Evolutionary conservation across 2,113 vertebrate genomes (phyloP), one percentile per base, ranked within the genome.

Genomic region (Mus spicilegus): DNA sequence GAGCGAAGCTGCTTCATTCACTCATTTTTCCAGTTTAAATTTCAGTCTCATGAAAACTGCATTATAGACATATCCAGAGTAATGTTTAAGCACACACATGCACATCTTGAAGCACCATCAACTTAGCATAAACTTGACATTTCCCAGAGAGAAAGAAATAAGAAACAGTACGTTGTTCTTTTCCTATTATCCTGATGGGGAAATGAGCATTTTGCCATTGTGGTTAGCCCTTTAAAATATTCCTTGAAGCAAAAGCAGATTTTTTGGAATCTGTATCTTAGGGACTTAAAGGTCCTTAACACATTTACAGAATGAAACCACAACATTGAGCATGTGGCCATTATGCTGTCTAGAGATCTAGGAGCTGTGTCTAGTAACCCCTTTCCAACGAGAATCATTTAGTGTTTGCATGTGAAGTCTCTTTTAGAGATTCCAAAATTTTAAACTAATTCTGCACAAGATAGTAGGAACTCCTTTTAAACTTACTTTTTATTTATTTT

Each of bases 191-290:
- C 42, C 67, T 56, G 42, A 46, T 80, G 11, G 7, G 49, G 56
- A 88, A 28, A 13, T 78, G 77, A 30, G 20, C 1, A n/a, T 61
- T 93, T 88, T 72, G 10, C 51, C 9, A 72, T 93, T 80, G 7
- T 42, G 65, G 1, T 20, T 69, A 4, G 49, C 46, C 56, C 63
- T 81, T 95, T 80, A 80, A 39, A 93, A 33, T 86, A 77, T 67
- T 94, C 81, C 77, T 33, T 65, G 73, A 82, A 90, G 49, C 54
- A 61, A 87, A 92, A 94, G 20, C 39, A 7, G 30, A 51, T 86
- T 49, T 22, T 89, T 89, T 4, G n/a, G 26, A 65, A 49, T 89
- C 51, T 72, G 9, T 89, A 24, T 70, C 26, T 70, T 49, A 75
- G 65, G 67, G 58, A 92, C 36, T 93, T 3, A 33, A 1, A 76